A percentile compares a stretch with the other conserved stretches of the same genome.
These are phyloP conservation scores for Cabera pusaria DNA, from an alignment of 2,888 invertebrate species.

Conservation along the genomic window DNA sequence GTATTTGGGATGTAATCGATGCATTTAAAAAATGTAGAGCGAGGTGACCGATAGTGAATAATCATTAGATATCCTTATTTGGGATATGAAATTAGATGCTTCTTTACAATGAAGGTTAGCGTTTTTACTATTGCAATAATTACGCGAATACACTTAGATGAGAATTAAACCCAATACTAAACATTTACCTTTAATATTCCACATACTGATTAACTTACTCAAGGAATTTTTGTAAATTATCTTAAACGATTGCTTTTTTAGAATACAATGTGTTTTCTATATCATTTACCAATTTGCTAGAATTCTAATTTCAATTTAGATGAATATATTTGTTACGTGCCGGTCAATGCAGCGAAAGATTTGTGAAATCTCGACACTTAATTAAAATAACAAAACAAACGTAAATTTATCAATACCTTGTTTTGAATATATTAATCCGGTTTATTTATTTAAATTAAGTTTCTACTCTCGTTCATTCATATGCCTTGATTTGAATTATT, in stretches of 20 bases:
- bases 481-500: neutral
- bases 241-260: no score
- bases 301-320: no score
- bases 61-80: slow-evolving; percentile 12
- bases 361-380: slow-evolving; percentile 16
- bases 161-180: no score
- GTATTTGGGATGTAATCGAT: slow-evolving; percentile 28
- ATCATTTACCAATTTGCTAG: no score
- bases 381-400: slow-evolving; percentile 29
- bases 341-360: slow-evolving; percentile 11
- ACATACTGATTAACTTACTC: no score
- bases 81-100: slow-evolving; percentile 2
- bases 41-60: slow-evolving; percentile 11
- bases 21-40: slow-evolving; percentile 23
- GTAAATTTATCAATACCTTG: slow-evolving; percentile 13
- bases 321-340: slow-evolving; percentile 14
- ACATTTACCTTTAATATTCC: no score
- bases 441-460: slow-evolving; percentile 6
- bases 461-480: slow-evolving; percentile 14
- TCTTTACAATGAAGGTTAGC: slow-evolving; percentile 8
- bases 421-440: slow-evolving; percentile 9
- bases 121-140: no score
- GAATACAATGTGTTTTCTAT: no score
- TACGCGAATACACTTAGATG: no score
- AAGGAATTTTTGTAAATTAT: no score